Base-by-base conservation (phyloP, 2,113 vertebrate genomes). In the Trematocara zebra region DNA sequence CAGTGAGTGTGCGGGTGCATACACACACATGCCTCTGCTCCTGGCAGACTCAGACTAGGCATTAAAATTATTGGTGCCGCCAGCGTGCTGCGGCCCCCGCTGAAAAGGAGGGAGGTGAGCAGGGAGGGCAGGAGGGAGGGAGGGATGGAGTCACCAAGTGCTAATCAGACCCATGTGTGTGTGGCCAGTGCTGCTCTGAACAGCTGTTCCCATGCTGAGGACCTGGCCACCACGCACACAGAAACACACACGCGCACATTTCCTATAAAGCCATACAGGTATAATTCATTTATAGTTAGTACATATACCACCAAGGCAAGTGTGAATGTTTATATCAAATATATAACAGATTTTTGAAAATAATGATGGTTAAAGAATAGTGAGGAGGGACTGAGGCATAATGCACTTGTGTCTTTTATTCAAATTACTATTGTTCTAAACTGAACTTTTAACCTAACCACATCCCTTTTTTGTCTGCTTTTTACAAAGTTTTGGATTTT, bases 101-200 rank as follows among this genome's bases (percentile, higher is more conserved):
- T 95, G 94, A 92, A 95, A 92, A 87, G 93, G 91, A 90, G 94
- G 94, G 95, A 93, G 93, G 93, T 92, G 93, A 92, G 93, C 44
- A 87, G 92, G 91, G 95, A 91, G 89, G 91, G 90, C 90, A 88
- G 88, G 85, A 81, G 90, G 54, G 90, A 86, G 90, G 57, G 84
- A 80, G 78, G 83, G 87, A 85, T 92, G 90, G 94, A 93, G 94
- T 95, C 95, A 93, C 92, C 88, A 93, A 93, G 95, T 96, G 92
- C 93, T 96, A 95, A 96, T 95, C 95, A 95, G 94, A 95, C 88
- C 94, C 96, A 96, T 96, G 96, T 96, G 95, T 95, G 96, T 96
- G 96, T 95, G 95, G 95, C 93, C 92, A 78, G 90, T 52, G 18
- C 91, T 93, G 87, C 94, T 95, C 93, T 54, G 86, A 96, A 95